Conservation (phyloP, 2,888 invertebrate species). For the Yponomeuta malinellus region DNA sequence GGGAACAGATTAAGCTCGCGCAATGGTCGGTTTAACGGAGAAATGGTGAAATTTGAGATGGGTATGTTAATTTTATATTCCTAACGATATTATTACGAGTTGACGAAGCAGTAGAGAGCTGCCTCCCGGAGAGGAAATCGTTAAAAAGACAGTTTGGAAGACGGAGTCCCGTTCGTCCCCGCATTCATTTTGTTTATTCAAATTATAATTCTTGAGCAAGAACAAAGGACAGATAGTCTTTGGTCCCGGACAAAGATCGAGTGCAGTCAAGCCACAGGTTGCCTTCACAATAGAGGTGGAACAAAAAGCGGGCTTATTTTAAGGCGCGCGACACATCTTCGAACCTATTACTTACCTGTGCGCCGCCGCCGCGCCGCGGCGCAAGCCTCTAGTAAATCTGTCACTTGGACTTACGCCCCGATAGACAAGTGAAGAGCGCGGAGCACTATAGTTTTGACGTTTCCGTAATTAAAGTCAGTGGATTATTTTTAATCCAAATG, state of each 20-base stretch:
- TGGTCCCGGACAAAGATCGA: constrained; percentile 60
- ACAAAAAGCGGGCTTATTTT: constrained; percentile 53
- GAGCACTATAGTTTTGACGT: constrained; percentile 46
- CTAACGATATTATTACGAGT: constrained; percentile 19
- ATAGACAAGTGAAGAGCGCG: constrained; percentile 33
- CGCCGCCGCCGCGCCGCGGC: constrained; percentile 36
- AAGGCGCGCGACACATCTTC: constrained; percentile 41
- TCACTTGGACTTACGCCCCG: constrained; percentile 47
- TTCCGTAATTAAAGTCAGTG: constrained; percentile 42
- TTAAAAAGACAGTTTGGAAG: constrained; percentile 14
- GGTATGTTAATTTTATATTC: constrained; percentile 51
- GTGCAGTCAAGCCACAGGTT: constrained; percentile 45
- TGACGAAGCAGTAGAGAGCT: not conserved
- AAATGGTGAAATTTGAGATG: constrained; percentile 34
- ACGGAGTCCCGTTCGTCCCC: constrained; percentile 34
- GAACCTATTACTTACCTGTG: constrained; percentile 42
- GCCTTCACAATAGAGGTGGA: constrained; percentile 40
- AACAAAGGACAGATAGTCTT: constrained; percentile 57
- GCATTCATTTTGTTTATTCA: constrained; percentile 45
- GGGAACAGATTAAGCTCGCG: constrained; percentile 12
- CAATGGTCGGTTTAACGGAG: not conserved
- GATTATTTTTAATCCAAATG: constrained; percentile 18
- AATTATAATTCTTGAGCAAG: constrained; percentile 67
- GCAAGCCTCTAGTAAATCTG: constrained; percentile 55
- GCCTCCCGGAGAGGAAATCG: constrained; percentile 7